Conservation (phyloP, 2,113 vertebrate genomes). For the Gasterosteus aculeatus region DNA sequence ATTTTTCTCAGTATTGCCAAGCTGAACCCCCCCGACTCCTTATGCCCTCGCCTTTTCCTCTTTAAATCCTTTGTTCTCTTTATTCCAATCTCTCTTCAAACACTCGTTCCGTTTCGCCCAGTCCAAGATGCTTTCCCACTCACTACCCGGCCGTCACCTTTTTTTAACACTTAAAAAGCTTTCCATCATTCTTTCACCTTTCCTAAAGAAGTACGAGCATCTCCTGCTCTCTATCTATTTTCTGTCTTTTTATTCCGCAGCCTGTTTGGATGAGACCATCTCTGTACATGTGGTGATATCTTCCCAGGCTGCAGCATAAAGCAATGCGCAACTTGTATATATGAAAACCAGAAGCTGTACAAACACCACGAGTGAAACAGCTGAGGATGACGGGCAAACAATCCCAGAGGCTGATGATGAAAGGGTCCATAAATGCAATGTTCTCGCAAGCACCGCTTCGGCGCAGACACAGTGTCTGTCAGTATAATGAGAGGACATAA, state of each 20-base stretch:
- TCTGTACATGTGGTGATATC: not conserved
- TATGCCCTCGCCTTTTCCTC: constrained; percentile 20
- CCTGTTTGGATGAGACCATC: not conserved
- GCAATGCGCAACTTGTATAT: not conserved
- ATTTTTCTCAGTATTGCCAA: constrained; percentile 33
- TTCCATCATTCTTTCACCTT: constrained; percentile 19
- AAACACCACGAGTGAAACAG: not conserved
- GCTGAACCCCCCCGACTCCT: constrained; percentile 29
- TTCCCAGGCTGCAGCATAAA: constrained; percentile 4
- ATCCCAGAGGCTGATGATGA: not conserved
- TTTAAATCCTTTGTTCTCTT: constrained; percentile 35
- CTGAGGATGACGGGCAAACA: not conserved
- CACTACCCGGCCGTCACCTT: not conserved
- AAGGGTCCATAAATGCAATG: constrained; percentile 7
- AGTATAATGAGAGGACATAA: not conserved
- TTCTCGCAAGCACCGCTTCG: not conserved
- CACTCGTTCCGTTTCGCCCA: not conserved
- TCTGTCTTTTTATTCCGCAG: not conserved
- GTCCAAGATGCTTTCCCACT: constrained; percentile 10
- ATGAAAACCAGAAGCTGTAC: not conserved
- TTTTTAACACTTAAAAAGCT: not conserved
- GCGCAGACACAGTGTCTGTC: not conserved
- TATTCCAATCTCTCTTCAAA: constrained; percentile 26
- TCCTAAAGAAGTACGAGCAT: not conserved
- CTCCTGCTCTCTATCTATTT: not conserved